Conservation (phyloP, 2,888 invertebrate species). For the Bembecia ichneumoniformis region DNA sequence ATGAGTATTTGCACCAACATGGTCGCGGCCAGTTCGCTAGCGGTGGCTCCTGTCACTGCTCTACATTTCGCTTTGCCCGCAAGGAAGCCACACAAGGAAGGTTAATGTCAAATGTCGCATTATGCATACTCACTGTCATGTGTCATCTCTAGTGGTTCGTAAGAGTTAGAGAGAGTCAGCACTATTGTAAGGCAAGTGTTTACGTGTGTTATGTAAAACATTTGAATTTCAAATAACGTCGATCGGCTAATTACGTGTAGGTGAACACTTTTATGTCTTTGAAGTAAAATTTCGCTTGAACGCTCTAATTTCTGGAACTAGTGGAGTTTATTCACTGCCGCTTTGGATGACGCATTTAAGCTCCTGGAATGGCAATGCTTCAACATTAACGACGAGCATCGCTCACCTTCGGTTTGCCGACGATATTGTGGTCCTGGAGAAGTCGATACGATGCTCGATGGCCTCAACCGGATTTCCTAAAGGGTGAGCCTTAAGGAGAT, state of each 20-base stretch:
- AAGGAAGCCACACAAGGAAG: slow-evolving; percentile 20
- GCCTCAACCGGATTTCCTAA: too few species aligned
- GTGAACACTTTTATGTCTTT: slow-evolving; percentile 6
- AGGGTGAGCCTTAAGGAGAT: too few species aligned
- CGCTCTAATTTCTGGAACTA: too few species aligned
- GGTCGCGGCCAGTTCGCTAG: slow-evolving; percentile 16
- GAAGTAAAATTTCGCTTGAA: not conserved
- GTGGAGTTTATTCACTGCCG: too few species aligned
- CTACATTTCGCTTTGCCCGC: slow-evolving; percentile 3
- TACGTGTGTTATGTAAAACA: not conserved
- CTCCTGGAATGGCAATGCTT: too few species aligned
- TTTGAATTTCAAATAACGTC: not conserved
- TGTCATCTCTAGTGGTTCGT: not conserved
- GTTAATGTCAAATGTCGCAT: slow-evolving; percentile 17
- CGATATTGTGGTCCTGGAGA: too few species aligned
- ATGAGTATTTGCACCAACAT: slow-evolving; percentile 68
- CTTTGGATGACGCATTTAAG: too few species aligned
- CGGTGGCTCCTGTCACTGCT: slow-evolving; percentile 3
- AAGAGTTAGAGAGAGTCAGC: not conserved
- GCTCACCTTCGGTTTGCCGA: too few species aligned
- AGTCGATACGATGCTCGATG: too few species aligned
- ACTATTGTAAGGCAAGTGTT: not conserved
- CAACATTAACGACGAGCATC: too few species aligned
- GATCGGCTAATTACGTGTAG: slow-evolving; percentile 8
- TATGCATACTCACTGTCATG: not conserved